These are phyloP conservation scores for Hippasteria phrygiana DNA, from an alignment of 53 echinoderm and acorn worm species.

Conservation along the genomic window DNA sequence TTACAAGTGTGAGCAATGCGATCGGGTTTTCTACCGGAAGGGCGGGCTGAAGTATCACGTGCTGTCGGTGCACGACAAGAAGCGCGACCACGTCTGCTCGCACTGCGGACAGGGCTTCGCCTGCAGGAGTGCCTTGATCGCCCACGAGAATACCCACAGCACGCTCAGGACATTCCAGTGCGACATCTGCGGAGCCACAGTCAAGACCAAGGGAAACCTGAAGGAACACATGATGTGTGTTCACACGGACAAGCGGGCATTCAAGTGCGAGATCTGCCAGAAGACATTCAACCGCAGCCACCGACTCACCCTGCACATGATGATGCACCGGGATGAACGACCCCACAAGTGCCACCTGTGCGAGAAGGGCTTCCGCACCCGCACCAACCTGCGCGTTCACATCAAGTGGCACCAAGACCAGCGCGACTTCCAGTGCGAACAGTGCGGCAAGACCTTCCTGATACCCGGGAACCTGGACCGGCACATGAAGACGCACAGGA, in stretches of 20 bases:
- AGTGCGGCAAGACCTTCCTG: conserved; percentile 67
- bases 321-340: conserved; percentile 58
- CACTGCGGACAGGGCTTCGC: conserved; percentile 44
- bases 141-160: conserved; percentile 45
- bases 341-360: conserved; percentile 61
- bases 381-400: conserved; percentile 53
- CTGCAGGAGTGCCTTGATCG: conserved; percentile 5
- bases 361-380: conserved; percentile 63
- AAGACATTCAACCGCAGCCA: conserved; percentile 61
- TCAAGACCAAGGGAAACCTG: conserved; percentile 54
- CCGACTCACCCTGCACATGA: conserved; percentile 52
- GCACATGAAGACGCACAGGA: conserved; percentile 53
- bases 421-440: conserved; percentile 66
- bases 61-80: conserved; percentile 11
- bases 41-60: conserved; percentile 54
- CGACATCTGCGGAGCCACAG: conserved; percentile 41
- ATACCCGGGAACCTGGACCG: conserved; percentile 51
- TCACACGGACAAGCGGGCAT: conserved; percentile 50
- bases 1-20: conserved; percentile 16
- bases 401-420: conserved; percentile 56
- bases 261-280: conserved; percentile 49
- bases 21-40: conserved; percentile 29
- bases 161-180: conserved; percentile 51
- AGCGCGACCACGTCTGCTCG: conserved; percentile 24
- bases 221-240: conserved; percentile 58